Evolutionary conservation across 37 sponge, comb jelly and placozoan genomes (phyloP).

Genomic region (Oopsacas minuta): DNA sequence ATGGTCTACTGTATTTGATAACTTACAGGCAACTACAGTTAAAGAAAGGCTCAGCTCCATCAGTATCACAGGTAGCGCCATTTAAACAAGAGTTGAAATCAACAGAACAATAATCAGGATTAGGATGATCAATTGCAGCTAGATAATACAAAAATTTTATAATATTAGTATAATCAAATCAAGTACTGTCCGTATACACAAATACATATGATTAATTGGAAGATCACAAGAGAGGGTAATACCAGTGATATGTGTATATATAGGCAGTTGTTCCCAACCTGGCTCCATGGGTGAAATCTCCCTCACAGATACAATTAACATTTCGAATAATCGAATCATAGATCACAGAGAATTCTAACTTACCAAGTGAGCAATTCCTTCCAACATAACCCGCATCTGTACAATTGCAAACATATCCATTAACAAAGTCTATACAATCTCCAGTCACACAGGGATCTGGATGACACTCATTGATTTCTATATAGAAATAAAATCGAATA

Average conservation of each 20-base stretch:
- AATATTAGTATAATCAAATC: too few species aligned
- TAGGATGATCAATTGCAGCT: background rate
- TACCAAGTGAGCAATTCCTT: background rate
- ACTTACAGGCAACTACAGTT: background rate
- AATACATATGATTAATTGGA: too few species aligned
- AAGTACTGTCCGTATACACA: too few species aligned
- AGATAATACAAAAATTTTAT: too few species aligned
- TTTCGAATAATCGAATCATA: too few species aligned
- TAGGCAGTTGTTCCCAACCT: too few species aligned
- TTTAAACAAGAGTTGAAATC: background rate
- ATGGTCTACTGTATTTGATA: background rate
- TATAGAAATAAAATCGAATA: too few species aligned
- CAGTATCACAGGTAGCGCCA: background rate
- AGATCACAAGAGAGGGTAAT: too few species aligned
- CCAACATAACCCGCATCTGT: background rate
- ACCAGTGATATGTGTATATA: too few species aligned
- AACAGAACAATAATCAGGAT: background rate
- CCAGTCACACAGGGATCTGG: background rate
- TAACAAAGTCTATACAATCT: background rate
- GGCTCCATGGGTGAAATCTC: too few species aligned
- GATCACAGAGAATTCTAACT: too few species aligned
- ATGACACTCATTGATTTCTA: background rate
- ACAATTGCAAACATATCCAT: constrained; percentile 9
- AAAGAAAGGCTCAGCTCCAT: background rate
- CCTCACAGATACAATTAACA: too few species aligned